Evolutionary conservation across 2,113 vertebrate species (phyloP), one percentile per base, ranked within the genome.

Genomic region (Odontesthes bonariensis): DNA sequence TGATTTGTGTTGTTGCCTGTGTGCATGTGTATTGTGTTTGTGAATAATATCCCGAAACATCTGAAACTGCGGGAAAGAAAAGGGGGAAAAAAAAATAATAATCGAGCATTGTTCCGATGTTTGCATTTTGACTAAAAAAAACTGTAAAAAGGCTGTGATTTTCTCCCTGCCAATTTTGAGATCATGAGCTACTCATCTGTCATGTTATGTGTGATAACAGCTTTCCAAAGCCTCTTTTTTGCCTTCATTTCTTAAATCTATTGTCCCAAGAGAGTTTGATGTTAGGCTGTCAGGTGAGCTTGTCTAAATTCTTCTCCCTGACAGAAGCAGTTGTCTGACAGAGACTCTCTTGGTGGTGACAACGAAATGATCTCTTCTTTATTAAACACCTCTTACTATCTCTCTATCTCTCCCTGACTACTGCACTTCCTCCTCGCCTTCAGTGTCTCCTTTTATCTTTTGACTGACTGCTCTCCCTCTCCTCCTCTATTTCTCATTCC

Each of bases 351-450:
- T 90, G 82, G 81, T 67, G 80, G 84, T 94, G 93, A 94, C 93
- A 93, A 88, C 78, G 85, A 92, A 93, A 93, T 94, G 90, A 94
- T 94, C 92, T 90, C 81, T 92, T 93, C 89, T 93, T 94, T 93
- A 95, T 95, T 95, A 95, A 95, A 94, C 92, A 88, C 92, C 91
- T 91, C 86, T 83, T 89, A 78, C 89, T 85, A 86, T 91, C 83
- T 78, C 74, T 80, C 86, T 23, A 86, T 88, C 82, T 75, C 70
- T 81, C 73, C 70, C 73, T 13, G 87, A 77, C 87, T 79, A 69
- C 61, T 66, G 61, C 49, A n/a, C 88, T 78, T 84, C 86, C 83
- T 85, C 71, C 67, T 71, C 33, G 69, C 84, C 77, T 81, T 85
- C 75, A 74, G 58, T 80, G 69, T 85, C 83, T 83, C 82, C 65